Evolutionary conservation across 2,797 vertebrate genomes (phyloP).

Genomic region (Spinibarbus caldwelli): DNA sequence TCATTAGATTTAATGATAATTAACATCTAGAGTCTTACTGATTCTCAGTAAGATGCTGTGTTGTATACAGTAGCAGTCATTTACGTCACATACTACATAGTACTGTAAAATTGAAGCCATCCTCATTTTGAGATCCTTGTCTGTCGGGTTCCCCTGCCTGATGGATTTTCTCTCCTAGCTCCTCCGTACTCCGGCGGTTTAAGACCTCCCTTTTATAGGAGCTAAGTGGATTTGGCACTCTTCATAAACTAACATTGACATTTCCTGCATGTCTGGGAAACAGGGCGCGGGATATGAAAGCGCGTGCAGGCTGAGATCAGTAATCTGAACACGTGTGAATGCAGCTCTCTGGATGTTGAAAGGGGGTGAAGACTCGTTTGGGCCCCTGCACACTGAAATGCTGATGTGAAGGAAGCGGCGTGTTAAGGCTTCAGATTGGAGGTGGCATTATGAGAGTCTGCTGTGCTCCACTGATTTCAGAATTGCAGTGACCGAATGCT

Average conservation of each 20-base stretch:
- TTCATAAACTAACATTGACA: conserved; percentile 62
- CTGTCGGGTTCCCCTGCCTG: background rate
- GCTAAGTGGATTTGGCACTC: conserved; percentile 64
- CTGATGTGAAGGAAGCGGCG: conserved; percentile 65
- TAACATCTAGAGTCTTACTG: background rate
- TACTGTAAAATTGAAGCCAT: background rate
- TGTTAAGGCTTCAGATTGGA: conserved; percentile 64
- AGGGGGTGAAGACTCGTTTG: conserved; percentile 55
- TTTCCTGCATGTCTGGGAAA: conserved; percentile 59
- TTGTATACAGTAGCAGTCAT: background rate
- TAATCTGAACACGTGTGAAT: conserved; percentile 72
- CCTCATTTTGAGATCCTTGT: background rate
- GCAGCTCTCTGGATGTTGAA: conserved; percentile 63
- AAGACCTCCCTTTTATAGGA: background rate
- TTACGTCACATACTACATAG: background rate
- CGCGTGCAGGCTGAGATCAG: conserved; percentile 64
- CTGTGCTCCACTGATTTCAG: conserved; percentile 50
- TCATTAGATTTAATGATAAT: conserved; percentile 4
- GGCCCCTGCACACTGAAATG: conserved; percentile 61
- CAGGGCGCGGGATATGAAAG: conserved; percentile 61
- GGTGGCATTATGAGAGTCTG: conserved; percentile 62
- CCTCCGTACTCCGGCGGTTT: background rate
- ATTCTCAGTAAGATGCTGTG: background rate
- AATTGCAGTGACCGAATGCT: background rate
- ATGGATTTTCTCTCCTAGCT: conserved; percentile 23